A percentile compares a stretch with the other conserved stretches of the same genome.
Evolutionary conservation across 2,888 invertebrate species (phyloP).

Genomic region (Criorhina ranunculi): DNA sequence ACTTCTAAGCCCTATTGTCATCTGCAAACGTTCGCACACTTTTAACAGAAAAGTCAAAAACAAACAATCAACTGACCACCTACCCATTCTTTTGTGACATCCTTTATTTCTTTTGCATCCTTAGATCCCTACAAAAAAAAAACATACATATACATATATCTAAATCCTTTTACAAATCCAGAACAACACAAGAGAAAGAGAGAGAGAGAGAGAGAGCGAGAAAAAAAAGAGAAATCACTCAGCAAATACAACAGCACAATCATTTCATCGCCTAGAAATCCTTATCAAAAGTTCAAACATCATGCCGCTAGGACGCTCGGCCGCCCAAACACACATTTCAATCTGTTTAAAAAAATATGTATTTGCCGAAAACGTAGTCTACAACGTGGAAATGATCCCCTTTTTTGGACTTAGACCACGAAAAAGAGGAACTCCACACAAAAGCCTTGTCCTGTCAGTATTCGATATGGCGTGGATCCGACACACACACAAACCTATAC

Average conservation of each 20-base stretch:
- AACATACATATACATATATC: conserved; percentile 10
- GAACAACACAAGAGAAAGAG: conserved; percentile 56
- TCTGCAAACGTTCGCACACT: conserved; percentile 70
- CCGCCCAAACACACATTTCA: conserved; percentile 55
- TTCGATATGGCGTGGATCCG: conserved; percentile 10
- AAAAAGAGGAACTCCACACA: conserved; percentile 20
- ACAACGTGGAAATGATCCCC: conserved; percentile 24
- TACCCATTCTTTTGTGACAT: conserved; percentile 63
- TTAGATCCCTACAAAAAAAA: conserved; percentile 42
- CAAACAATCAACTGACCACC: conserved; percentile 66
- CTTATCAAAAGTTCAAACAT: conserved; percentile 58
- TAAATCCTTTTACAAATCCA: conserved; percentile 66
- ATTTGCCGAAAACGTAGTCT: conserved; percentile 52
- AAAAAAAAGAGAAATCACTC: conserved; percentile 52
- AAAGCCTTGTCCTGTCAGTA: conserved; percentile 27
- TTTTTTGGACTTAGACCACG: conserved; percentile 46
- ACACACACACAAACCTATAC: conserved; percentile 31
- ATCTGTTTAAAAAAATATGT: conserved; percentile 58
- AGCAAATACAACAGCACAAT: conserved; percentile 72
- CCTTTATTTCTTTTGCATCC: conserved; percentile 45
- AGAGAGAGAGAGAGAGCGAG: not conserved
- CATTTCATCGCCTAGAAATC: conserved; percentile 54
- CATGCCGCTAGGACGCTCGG: not conserved
- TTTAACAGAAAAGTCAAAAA: conserved; percentile 52
- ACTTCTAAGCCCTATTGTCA: conserved; percentile 61